These are phyloP conservation scores for Gallinago stenura DNA, from an alignment of 2,797 vertebrate species.

Conservation along the genomic window DNA sequence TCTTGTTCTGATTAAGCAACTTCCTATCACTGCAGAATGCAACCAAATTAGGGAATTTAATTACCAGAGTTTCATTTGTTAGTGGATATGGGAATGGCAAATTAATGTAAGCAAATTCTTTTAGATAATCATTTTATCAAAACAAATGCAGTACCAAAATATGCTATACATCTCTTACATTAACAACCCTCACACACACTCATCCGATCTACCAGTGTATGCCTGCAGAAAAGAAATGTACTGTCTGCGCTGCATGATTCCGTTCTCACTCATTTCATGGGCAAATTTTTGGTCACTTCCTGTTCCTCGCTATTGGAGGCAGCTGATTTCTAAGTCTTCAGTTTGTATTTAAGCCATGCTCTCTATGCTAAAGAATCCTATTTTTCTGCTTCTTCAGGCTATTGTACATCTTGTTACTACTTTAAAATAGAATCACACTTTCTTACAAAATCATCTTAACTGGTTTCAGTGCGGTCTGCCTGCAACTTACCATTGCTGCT, in stretches of 20 bases:
- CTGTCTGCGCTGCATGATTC: neutral
- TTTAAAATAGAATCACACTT: neutral
- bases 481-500: neutral
- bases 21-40: neutral
- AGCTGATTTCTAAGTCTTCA: neutral
- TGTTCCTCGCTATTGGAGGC: neutral
- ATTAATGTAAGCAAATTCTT: neutral
- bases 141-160: neutral
- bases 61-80: neutral
- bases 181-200: neutral
- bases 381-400: neutral
- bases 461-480: neutral
- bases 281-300: neutral
- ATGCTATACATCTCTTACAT: accelerated
- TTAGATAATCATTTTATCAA: neutral
- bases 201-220: neutral
- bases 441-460: neutral
- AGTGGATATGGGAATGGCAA: neutral
- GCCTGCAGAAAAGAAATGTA: neutral
- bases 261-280: neutral
- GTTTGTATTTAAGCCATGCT: neutral
- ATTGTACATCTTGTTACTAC: neutral
- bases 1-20: neutral
- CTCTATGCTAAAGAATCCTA: neutral
- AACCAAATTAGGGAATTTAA: neutral